phyloP scores from a whole-genome alignment of 2,888 invertebrate species.

The Rhagonycha fulva region DNA sequence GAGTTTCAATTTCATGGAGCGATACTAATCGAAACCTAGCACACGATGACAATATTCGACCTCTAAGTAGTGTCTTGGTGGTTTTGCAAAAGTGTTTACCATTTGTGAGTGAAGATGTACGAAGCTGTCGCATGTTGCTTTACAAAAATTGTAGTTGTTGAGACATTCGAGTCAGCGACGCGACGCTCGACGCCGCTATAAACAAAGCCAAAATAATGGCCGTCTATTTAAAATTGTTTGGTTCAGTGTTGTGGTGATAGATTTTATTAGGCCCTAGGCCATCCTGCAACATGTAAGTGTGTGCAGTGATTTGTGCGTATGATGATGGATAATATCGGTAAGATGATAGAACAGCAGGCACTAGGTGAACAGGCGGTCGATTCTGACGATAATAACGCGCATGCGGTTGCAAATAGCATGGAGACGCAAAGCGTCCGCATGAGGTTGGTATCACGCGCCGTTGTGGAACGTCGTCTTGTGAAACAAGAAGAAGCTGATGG shows the following conservation, averaged over 20 bases:
- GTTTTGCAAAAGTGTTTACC: slow-evolving; percentile 15
- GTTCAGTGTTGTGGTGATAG: slow-evolving; percentile 33
- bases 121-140: not conserved
- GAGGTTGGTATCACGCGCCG: slow-evolving; percentile 55
- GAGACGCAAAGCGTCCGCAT: slow-evolving; percentile 55
- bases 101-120: slow-evolving; percentile 14
- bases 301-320: slow-evolving; percentile 37
- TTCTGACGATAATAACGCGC: slow-evolving; percentile 55
- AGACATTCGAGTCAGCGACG: slow-evolving; percentile 28
- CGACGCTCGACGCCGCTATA: slow-evolving; percentile 46
- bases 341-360: slow-evolving; percentile 63
- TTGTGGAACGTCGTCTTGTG: slow-evolving; percentile 54
- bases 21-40: slow-evolving; percentile 38
- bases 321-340: slow-evolving; percentile 64
- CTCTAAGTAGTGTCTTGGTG: slow-evolving; percentile 30
- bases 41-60: slow-evolving; percentile 31
- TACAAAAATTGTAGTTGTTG: not conserved
- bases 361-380: slow-evolving; percentile 60
- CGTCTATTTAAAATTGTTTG: slow-evolving; percentile 28
- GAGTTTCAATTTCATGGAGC: slow-evolving; percentile 47
- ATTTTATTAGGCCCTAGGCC: slow-evolving; percentile 28
- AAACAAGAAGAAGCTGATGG: slow-evolving; percentile 57
- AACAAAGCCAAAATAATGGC: slow-evolving; percentile 43
- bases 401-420: slow-evolving; percentile 51
- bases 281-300: slow-evolving; percentile 36